Percentiles rank a stretch among this genome's conserved stretches.
phyloP scores from a whole-genome alignment of 2,797 vertebrate genomes.

The Acanthurus lineatus region DNA sequence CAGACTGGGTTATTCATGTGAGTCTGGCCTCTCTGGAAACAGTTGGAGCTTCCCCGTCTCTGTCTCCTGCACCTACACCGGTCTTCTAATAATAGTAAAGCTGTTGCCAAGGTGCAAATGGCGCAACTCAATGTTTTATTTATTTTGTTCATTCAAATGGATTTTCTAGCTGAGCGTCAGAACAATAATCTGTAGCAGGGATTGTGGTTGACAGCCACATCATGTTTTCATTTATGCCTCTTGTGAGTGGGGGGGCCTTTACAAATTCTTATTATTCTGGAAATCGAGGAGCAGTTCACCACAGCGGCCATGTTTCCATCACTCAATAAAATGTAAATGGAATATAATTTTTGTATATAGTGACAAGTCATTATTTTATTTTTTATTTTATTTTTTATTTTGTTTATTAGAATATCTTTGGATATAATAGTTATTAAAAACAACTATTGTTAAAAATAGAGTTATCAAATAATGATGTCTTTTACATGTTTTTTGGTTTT shows the following conservation, averaged over 20 bases:
- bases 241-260: slow-evolving; percentile 50
- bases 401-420: neutral
- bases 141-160: slow-evolving; percentile 79
- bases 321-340: slow-evolving; percentile 46
- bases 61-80: slow-evolving; percentile 35
- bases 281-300: slow-evolving; percentile 55
- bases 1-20: slow-evolving; percentile 23
- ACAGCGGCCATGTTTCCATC: slow-evolving; percentile 61
- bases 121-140: slow-evolving; percentile 81
- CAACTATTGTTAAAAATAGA: neutral
- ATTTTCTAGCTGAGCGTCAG: slow-evolving; percentile 71
- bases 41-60: slow-evolving; percentile 51
- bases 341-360: slow-evolving; percentile 5
- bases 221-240: slow-evolving; percentile 80
- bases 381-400: neutral
- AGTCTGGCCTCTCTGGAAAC: slow-evolving; percentile 50
- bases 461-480: neutral
- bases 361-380: slow-evolving; percentile 24
- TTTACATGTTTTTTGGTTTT: slow-evolving; percentile 29
- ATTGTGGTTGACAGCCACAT: slow-evolving; percentile 69
- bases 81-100: slow-evolving; percentile 78
- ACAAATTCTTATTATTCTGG: slow-evolving; percentile 64
- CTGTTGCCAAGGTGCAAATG: slow-evolving; percentile 73
- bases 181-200: slow-evolving; percentile 75
- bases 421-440: neutral